Evolutionary conservation across 2,888 invertebrate species (phyloP), one percentile per base, ranked within the genome.

Genomic region (Idaea biselata): DNA sequence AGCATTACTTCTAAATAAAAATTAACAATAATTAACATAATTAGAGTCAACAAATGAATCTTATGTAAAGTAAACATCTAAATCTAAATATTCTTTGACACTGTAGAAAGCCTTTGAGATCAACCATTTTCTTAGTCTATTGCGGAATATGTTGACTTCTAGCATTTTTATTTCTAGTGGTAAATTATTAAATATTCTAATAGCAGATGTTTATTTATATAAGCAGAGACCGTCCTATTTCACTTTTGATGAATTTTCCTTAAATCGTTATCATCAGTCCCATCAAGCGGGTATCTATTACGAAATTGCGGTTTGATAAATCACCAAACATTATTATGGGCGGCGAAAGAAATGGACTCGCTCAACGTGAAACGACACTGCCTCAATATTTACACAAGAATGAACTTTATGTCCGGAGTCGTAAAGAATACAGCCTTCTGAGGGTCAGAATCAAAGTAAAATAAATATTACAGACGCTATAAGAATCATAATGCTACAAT

Each of bases 271-370:
- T 87, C 86, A 83, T 78, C 79, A 79, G 82, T 83, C 84, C 78
- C 86, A 88, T 89, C 88, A 86, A 84, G 85, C 86, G 81, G 85
- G 88, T 91, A 89, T 92, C 90, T 92, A 89, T 92, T 91, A 91
- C 90, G 88, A 86, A 89, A 91, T 91, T 91, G 92, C 88, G 83
- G 88, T 91, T 91, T 92, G 90, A 92, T 89, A 90, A 91, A 92
- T 91, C 87, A 84, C 86, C 87, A 83, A 86, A 87, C 91, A 91
- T 91, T 91, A 91, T 90, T 87, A 86, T 83, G 83, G 88, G 88
- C 87, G 89, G 84, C 82, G 82, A 88, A 91, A 91, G 89, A 88
- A 92, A 91, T 92, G 89, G 89, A 84, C 84, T 81, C 84, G 81
- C 86, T 89, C 81, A 85, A 84, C 78, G 81, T 76, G 78, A 87